These are phyloP conservation scores for Luscinia megarhynchos DNA, from an alignment of 2,797 vertebrate species.

Conservation along the genomic window DNA sequence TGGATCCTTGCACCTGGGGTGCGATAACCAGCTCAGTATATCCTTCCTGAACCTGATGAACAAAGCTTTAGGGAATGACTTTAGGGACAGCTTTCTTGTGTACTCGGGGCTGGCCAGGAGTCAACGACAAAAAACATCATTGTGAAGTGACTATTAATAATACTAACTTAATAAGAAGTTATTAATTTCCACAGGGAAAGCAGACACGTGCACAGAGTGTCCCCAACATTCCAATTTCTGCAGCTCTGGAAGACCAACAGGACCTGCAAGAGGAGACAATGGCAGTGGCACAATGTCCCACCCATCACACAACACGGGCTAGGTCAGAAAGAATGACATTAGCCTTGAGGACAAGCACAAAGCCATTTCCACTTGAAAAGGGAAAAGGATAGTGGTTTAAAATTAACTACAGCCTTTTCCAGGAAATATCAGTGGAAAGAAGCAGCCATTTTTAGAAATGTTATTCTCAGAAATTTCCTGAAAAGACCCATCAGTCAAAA, in stretches of 20 bases:
- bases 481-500: conserved; percentile 74
- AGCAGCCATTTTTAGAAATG: conserved; percentile 72
- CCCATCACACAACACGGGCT: rapidly evolving
- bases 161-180: neutral
- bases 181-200: neutral
- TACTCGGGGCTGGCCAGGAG: neutral
- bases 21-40: neutral
- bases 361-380: conserved; percentile 65
- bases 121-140: neutral
- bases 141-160: neutral
- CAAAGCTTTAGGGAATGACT: conserved; percentile 8
- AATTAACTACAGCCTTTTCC: conserved; percentile 68
- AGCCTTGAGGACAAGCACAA: conserved; percentile 47
- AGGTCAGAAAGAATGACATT: conserved; percentile 9
- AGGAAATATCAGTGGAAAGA: conserved; percentile 74
- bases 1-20: conserved; percentile 18
- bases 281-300: neutral
- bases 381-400: conserved; percentile 71
- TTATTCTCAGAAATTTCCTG: conserved; percentile 75
- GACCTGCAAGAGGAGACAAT: neutral
- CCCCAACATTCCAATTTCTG: neutral
- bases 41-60: conserved; percentile 3
- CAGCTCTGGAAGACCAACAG: neutral
- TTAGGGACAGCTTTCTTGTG: neutral
- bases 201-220: neutral